A percentile compares a stretch with the other conserved stretches of the same genome.
phyloP scores from a whole-genome alignment of 2,888 invertebrate species.

The Bellardia pandia region DNA sequence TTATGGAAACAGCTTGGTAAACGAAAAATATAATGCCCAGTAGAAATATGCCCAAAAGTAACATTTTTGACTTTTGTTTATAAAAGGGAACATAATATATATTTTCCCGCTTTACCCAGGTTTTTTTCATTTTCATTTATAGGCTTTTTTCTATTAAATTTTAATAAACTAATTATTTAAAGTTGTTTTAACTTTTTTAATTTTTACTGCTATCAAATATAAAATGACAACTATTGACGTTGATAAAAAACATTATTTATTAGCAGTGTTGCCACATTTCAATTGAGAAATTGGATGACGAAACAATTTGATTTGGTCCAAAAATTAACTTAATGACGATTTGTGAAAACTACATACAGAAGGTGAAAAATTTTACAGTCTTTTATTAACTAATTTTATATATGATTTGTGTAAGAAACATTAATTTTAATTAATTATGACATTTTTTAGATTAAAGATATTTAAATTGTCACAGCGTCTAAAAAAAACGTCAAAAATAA shows the following conservation, averaged over 20 bases:
- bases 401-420: too few relatives aligned
- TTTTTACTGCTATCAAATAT: constrained; percentile 1
- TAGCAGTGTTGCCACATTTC: not conserved
- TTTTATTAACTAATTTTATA: too few relatives aligned
- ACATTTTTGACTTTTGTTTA: constrained; percentile 84
- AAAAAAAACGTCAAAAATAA: not conserved
- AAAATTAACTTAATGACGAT: not conserved
- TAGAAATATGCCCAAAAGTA: constrained; percentile 82
- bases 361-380: too few relatives aligned
- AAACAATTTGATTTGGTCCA: not conserved
- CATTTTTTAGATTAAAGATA: too few relatives aligned
- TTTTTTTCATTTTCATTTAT: constrained; percentile 79
- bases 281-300: not conserved
- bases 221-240: constrained; percentile 54
- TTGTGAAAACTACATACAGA: too few relatives aligned
- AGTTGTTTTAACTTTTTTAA: not conserved
- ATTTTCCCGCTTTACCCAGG: constrained; percentile 84
- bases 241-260: constrained; percentile 53
- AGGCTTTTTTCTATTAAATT: not conserved
- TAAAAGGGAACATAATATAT: constrained; percentile 84
- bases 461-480: too few relatives aligned
- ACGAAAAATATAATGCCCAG: constrained; percentile 83
- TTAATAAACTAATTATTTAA: constrained; percentile 2
- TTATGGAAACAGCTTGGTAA: constrained; percentile 84
- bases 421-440: too few relatives aligned